These are phyloP conservation scores for Conus canariensis DNA, from an alignment of 2,888 invertebrate genomes.

Conservation along the genomic window DNA sequence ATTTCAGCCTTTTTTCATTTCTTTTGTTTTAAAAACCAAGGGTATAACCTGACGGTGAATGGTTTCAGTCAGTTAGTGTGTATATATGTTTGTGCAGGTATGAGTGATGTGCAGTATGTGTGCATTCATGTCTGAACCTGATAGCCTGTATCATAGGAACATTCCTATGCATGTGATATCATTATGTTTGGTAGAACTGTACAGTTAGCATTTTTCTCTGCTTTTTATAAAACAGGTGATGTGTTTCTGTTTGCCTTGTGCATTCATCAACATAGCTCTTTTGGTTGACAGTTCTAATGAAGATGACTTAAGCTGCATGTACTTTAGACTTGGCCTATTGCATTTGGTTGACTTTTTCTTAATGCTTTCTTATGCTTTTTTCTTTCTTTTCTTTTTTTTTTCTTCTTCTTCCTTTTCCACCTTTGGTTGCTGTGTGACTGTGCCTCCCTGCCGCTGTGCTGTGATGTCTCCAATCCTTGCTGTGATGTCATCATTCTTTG, in stretches of 20 bases:
- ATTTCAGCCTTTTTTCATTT: no score
- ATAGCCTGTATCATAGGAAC: no score
- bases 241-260: background rate
- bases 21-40: no score
- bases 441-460: conserved; percentile 30
- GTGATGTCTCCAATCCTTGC: conserved; percentile 31
- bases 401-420: conserved; percentile 29
- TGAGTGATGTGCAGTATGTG: background rate
- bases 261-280: background rate
- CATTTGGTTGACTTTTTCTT: conserved; percentile 16
- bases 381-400: conserved; percentile 27
- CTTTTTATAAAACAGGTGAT: no score
- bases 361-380: conserved; percentile 27
- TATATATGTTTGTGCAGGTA: background rate
- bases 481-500: conserved; percentile 36
- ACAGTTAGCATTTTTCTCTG: no score
- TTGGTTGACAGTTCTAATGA: background rate
- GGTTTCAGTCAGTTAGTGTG: no score
- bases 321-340: background rate
- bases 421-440: conserved; percentile 35
- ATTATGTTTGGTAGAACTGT: no score
- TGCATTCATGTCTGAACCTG: no score
- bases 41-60: no score
- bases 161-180: no score
- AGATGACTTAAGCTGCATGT: background rate